Evolutionary conservation across 2,888 invertebrate species (phyloP), one percentile per base, ranked within the genome.

Genomic region (Apamea anceps): DNA sequence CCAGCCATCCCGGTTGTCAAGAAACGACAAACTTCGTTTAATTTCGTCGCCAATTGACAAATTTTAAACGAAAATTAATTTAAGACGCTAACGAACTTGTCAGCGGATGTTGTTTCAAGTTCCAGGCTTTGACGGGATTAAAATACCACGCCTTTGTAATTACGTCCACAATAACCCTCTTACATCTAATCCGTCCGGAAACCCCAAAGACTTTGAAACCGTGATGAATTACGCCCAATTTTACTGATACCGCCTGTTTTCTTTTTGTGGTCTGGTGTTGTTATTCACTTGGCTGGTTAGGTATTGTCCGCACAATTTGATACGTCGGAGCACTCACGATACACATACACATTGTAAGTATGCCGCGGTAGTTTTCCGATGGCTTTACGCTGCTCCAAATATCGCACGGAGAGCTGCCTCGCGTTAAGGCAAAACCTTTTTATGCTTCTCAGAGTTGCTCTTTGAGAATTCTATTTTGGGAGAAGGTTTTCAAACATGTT

Each of bases 61-160:
- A 94, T 93, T 95, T 94, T 92, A 91, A 93, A 91, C 89, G 93
- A 95, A 94, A 94, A 94, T 94, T 94, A 95, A 94, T 95, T 93
- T 91, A 93, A 93, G 92, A 93, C 89, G 92, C 91, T 94, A 94
- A 94, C 93, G 92, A 94, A 94, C 91, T 93, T 93, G 89, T 92
- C 92, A 89, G 87, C 88, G 91, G 91, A 92, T 93, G 92, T 92
- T 93, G 92, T 93, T 94, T 92, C 88, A 90, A 93, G 92, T 93
- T 92, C 79, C 80, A 88, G 89, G 89, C 91, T 92, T 91, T 92
- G 90, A 91, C 86, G 83, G 91, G 91, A 93, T 94, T 94, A 92
- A 93, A 94, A 93, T 91, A 91, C 90, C 91, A 88, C 89, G 91
- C 87, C 88, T 91, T 91, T 93, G 91, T 94, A 92, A 94, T 93